A percentile compares a stretch with the other conserved stretches of the same genome.
phyloP scores from a whole-genome alignment of 2,113 vertebrate species.

The Hyperoodon ampullatus region DNA sequence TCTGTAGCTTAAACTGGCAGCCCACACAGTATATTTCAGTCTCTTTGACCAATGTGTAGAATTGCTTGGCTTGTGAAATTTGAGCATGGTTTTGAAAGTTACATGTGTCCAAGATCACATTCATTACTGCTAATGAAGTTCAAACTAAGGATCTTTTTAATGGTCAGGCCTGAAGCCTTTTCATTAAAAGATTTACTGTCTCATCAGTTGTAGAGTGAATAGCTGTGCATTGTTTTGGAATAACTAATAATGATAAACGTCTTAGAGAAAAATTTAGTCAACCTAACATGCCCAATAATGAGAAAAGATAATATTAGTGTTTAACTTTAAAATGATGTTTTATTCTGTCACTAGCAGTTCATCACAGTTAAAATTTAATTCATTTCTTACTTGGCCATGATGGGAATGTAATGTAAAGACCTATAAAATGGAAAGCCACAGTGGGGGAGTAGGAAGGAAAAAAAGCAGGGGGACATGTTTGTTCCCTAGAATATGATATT shows the following conservation, averaged over 20 bases:
- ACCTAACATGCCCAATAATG: slow-evolving; percentile 37
- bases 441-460: neutral
- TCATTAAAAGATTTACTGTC: slow-evolving; percentile 10
- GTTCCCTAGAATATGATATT: neutral
- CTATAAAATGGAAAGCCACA: neutral
- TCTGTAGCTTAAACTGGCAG: neutral
- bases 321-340: slow-evolving; percentile 76
- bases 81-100: slow-evolving; percentile 26
- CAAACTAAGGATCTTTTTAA: slow-evolving; percentile 49
- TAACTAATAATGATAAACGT: slow-evolving; percentile 70
- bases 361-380: slow-evolving; percentile 54
- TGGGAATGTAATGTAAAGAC: neutral
- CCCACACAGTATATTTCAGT: neutral
- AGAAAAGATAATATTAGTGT: slow-evolving; percentile 65
- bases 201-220: slow-evolving; percentile 35
- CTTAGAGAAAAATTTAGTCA: slow-evolving; percentile 56
- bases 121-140: slow-evolving; percentile 20
- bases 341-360: slow-evolving; percentile 32
- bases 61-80: slow-evolving; percentile 48
- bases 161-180: slow-evolving; percentile 36
- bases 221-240: slow-evolving; percentile 54
- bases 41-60: neutral
- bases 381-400: neutral
- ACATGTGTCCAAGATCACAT: slow-evolving; percentile 6
- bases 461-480: too few species aligned